Conservation (phyloP, 1,140 invertebrate species). For the Drosophila dunni region DNA sequence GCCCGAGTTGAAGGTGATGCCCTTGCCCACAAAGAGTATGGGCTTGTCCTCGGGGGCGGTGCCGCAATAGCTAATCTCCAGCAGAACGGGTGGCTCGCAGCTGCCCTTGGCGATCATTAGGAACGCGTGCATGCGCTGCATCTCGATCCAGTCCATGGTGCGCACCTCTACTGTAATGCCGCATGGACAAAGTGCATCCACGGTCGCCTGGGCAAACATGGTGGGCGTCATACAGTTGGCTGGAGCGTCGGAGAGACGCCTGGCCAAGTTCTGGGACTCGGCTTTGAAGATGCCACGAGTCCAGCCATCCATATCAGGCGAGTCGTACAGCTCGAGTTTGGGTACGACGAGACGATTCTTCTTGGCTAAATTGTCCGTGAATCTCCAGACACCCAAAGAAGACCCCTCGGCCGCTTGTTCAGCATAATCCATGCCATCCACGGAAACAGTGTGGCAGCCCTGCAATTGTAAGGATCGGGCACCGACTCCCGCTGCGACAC, state of each 20-base stretch:
- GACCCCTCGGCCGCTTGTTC: constrained; percentile 91
- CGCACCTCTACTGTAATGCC: constrained; percentile 88
- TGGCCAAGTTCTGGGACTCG: constrained; percentile 93
- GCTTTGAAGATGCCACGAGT: constrained; percentile 89
- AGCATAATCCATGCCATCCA: constrained; percentile 89
- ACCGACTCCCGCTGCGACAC: constrained; percentile 85
- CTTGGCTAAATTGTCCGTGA: constrained; percentile 87
- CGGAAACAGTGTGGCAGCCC: constrained; percentile 86
- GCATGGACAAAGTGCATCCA: constrained; percentile 85
- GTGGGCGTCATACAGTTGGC: constrained; percentile 94
- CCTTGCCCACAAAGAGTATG: constrained; percentile 91
- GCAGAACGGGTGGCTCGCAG: constrained; percentile 89
- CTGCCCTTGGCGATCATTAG: constrained; percentile 92
- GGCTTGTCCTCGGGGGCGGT: constrained; percentile 84
- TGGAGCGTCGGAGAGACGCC: constrained; percentile 92
- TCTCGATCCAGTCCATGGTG: constrained; percentile 89
- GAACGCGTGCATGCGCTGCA: constrained; percentile 90
- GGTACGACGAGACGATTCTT: constrained; percentile 85
- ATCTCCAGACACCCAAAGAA: constrained; percentile 87
- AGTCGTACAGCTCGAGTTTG: constrained; percentile 84
- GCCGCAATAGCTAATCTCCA: constrained; percentile 88
- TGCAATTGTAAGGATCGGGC: constrained; percentile 86
- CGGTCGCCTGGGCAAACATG: constrained; percentile 88
- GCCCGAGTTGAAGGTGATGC: constrained; percentile 94
- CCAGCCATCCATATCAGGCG: constrained; percentile 87